Percentiles rank a stretch among this genome's conserved stretches.
Conservation (phyloP, 2,113 vertebrate genomes). For the Pangasianodon hypophthalmus region DNA sequence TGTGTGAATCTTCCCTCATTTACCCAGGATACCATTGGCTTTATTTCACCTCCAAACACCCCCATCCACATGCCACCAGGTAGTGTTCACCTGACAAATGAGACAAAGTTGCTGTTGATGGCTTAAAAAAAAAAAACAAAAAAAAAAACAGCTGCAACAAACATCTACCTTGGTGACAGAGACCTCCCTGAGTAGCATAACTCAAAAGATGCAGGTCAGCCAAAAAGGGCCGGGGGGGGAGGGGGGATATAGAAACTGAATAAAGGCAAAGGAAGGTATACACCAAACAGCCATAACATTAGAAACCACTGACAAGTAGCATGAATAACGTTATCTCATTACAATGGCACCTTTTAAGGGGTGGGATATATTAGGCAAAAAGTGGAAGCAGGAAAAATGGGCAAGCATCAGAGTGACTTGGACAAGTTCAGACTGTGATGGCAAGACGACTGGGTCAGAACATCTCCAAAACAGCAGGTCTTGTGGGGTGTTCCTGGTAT, state of each 20-base stretch:
- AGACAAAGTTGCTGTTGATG: slow-evolving; percentile 70
- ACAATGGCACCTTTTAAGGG: no score
- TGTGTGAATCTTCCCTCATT: slow-evolving; percentile 81
- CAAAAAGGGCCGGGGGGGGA: background rate
- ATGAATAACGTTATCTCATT: no score
- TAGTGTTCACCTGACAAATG: slow-evolving; percentile 67
- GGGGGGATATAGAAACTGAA: no score
- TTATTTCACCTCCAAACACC: slow-evolving; percentile 75
- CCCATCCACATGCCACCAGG: slow-evolving; percentile 66
- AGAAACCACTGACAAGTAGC: no score
- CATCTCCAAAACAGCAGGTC: no score
- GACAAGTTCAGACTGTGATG: no score
- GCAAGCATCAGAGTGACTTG: no score
- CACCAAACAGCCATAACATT: no score
- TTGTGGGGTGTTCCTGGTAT: no score
- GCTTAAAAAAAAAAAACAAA: slow-evolving; percentile 56
- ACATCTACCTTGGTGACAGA: slow-evolving; percentile 50
- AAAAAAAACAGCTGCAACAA: slow-evolving; percentile 68
- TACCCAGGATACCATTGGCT: slow-evolving; percentile 74
- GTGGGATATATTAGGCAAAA: no score
- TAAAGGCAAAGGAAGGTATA: background rate
- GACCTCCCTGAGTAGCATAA: slow-evolving; percentile 64
- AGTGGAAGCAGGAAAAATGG: no score
- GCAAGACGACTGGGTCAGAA: no score
- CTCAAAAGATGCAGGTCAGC: slow-evolving; percentile 50